Evolutionary conservation across 2,797 vertebrate genomes (phyloP).

Genomic region (Synanceia verrucosa): DNA sequence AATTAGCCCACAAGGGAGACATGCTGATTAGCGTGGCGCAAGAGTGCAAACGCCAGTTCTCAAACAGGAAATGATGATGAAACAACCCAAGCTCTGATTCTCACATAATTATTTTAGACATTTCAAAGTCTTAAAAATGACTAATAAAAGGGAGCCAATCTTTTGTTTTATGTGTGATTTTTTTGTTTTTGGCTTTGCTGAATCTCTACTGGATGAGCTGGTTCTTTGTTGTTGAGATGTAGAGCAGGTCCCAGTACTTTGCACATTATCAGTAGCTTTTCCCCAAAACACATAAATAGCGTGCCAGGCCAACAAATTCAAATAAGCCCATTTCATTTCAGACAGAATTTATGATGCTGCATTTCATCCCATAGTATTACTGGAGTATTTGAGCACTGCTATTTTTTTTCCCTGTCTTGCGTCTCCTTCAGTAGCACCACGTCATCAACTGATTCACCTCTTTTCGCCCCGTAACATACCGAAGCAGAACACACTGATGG

Average conservation of each 20-base stretch:
- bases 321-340: constrained; percentile 60
- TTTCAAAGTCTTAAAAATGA: constrained; percentile 36
- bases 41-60: constrained; percentile 26
- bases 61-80: constrained; percentile 44
- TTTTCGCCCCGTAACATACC: constrained; percentile 41
- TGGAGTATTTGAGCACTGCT: constrained; percentile 46
- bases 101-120: constrained; percentile 45
- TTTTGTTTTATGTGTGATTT: constrained; percentile 38
- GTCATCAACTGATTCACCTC: constrained; percentile 54
- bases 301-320: constrained; percentile 44
- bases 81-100: constrained; percentile 31
- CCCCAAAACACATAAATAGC: constrained; percentile 51
- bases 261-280: constrained; percentile 38
- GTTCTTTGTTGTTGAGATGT: constrained; percentile 32
- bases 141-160: constrained; percentile 22
- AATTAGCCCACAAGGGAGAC: constrained; percentile 45
- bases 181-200: constrained; percentile 6
- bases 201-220: constrained; percentile 10
- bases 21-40: constrained; percentile 31
- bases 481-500: constrained; percentile 47
- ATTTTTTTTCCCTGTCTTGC: background rate
- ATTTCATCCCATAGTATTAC: constrained; percentile 48
- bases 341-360: constrained; percentile 51
- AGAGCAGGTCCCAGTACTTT: constrained; percentile 19
- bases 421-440: constrained; percentile 34